Evolutionary conservation across 1,140 invertebrate species (phyloP), one percentile per base, ranked within the genome.

Genomic region (Drosophila bifasciata): DNA sequence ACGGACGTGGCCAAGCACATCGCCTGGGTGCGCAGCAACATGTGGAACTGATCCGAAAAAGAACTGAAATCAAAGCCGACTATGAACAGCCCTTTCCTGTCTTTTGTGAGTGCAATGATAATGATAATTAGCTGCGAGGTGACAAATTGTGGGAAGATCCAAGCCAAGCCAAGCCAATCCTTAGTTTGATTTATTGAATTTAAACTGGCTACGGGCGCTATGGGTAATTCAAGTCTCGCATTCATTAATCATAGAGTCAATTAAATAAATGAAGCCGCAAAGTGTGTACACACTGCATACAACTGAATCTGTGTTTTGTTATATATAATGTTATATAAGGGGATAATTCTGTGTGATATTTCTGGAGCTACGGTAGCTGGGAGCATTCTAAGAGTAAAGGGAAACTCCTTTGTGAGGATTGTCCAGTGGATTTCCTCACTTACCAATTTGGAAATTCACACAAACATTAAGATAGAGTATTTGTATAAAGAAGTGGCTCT

Each of bases 1-100:
- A 80, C 81, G 6, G 91, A 92, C 61, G 78, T 90, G 32, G 84
- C 88, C 36, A 83, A 91, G 51, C 86, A 91, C 53, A 72, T 76
- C 1, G 66, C 56, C 21, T 92, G 91, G 91, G 56, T 92, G 16
- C 74, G 75, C 1, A 46, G 49, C 11, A 86, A 83, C 21, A 89
- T 90, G 58, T 86, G 80, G 77, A 23, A 73, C 43, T 85, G 48
- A 81, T 16, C 32, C 11, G 3, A 11, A 36, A 36, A 13, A 36
- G 3, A 36, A 36, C 32, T 19, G 28, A 15, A 32, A 6, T n/a
- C 5, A 5, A 63, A 50, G 7, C 6, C 43, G 15, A 40, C n/a
- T n/a, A n/a, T n/a, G n/a, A 13, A 13, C 4, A 9, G 21, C 46
- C 25, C 11, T 57, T 41, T 57, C 32, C 2, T 9, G 36, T 39